Conservation (phyloP, 2,888 invertebrate species). For the Eucera pruinosa region DNA sequence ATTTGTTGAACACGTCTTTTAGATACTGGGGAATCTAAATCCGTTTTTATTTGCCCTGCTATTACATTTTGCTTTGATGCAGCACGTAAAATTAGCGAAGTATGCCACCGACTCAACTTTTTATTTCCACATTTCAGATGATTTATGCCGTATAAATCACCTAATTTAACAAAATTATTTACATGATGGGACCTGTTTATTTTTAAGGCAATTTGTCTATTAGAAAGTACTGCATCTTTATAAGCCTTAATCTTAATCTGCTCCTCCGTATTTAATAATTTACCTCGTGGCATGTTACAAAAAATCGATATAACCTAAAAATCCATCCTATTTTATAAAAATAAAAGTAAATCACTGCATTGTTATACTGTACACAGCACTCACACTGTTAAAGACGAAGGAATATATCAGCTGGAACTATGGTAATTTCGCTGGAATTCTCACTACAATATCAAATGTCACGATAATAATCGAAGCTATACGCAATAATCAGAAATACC, state of each 20-base stretch:
- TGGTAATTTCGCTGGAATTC: background rate
- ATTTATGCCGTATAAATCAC: background rate
- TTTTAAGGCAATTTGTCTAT: background rate
- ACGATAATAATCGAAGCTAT: background rate
- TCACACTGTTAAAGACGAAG: background rate
- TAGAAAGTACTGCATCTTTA: background rate
- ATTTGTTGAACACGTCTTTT: no score
- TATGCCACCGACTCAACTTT: background rate
- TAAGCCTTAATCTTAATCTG: background rate
- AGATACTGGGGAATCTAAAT: background rate
- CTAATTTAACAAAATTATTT: background rate
- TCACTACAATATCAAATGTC: background rate
- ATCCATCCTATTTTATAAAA: background rate
- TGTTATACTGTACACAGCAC: background rate
- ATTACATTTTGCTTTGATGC: background rate
- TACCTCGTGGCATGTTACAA: no score
- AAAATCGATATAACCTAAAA: slow-evolving; percentile 1
- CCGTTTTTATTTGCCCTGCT: background rate
- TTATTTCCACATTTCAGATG: background rate
- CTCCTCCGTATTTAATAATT: background rate
- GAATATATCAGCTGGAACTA: background rate
- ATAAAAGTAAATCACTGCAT: background rate
- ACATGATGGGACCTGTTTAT: background rate
- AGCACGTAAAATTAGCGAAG: background rate
- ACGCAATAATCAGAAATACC: slow-evolving; percentile 1